These are phyloP conservation scores for Phoxinus dragarum DNA, from an alignment of 2,797 vertebrate genomes.

Conservation along the genomic window DNA sequence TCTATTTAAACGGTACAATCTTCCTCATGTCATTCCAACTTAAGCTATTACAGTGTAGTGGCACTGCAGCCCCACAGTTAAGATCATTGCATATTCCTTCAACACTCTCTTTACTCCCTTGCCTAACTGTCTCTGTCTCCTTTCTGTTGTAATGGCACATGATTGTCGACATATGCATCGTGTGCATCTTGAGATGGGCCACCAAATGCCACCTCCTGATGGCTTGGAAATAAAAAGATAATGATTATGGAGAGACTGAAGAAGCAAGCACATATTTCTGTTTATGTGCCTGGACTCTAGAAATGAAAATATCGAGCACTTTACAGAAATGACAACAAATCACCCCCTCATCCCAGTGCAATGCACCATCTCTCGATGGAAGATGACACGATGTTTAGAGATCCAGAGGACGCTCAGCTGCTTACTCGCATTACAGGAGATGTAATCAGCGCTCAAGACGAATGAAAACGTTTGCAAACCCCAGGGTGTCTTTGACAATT, in stretches of 20 bases:
- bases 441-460: conserved; percentile 30
- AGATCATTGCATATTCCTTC: conserved; percentile 32
- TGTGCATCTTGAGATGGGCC: conserved; percentile 56
- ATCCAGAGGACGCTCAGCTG: conserved; percentile 14
- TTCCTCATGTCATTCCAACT: conserved; percentile 24
- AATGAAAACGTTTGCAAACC: conserved; percentile 33
- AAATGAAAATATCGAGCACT: conserved; percentile 28
- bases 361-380: neutral
- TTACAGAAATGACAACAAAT: conserved; percentile 45
- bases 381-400: conserved; percentile 14
- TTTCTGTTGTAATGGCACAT: neutral
- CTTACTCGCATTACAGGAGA: conserved; percentile 41
- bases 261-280: conserved; percentile 39
- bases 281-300: conserved; percentile 1
- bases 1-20: conserved; percentile 15
- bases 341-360: conserved; percentile 4
- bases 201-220: conserved; percentile 72
- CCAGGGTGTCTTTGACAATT: conserved; percentile 28
- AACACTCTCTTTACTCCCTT: conserved; percentile 8
- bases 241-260: conserved; percentile 63
- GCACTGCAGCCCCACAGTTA: conserved; percentile 35
- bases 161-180: conserved; percentile 9
- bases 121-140: neutral
- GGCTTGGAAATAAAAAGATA: conserved; percentile 68
- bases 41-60: conserved; percentile 36